Base-by-base conservation (phyloP, 2,113 vertebrate genomes). In the Butorides virescens region DNA sequence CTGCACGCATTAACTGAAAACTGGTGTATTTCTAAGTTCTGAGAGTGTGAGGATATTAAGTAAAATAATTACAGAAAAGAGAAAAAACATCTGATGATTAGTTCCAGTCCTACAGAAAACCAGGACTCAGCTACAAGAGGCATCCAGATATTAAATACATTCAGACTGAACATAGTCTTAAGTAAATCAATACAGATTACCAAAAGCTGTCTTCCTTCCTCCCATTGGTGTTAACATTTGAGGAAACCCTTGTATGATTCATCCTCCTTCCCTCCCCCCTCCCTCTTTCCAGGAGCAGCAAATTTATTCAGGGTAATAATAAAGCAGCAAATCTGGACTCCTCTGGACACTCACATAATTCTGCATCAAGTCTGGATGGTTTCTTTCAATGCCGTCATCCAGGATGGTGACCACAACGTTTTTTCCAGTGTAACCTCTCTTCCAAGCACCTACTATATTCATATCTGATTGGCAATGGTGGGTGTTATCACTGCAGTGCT, bases 401-500 rank as follows among this genome's bases (percentile, higher is more conserved):
- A 99, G 97, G 90, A 99, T 99, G 66, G 99, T 99, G 90, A 99
- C 99, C 93, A 99, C 99, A 39, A 99, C 98, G 23, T 99, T 98
- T 98, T 99, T 99, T 42, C 99, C 99, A 13, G 99, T 99, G 97
- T 99, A 99, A 93, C 99, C 99, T 95, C 99, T 98, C 96, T 99
- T 99, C 99, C 99, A 99, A n/a, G 99, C 99, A 44, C 99, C 99
- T 97, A 99, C 98, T 77, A 99, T 99, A 97, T 99, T 99, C 99
- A 99, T 99, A 97, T 99, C 99, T 13, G 99, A 99, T 88, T 99
- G 99, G 97, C 99, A 99, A 94, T 99, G 99, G 71, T 99, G 98
- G 16, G 98, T 98, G 71, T 99, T 99, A 75, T 99, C 99, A 44
- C 98, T 99, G 98, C 99, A 99, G 97, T 99, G 99, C 99, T 99